These are phyloP conservation scores for Formica selysi DNA, from an alignment of 1,140 invertebrate genomes.

Conservation along the genomic window DNA sequence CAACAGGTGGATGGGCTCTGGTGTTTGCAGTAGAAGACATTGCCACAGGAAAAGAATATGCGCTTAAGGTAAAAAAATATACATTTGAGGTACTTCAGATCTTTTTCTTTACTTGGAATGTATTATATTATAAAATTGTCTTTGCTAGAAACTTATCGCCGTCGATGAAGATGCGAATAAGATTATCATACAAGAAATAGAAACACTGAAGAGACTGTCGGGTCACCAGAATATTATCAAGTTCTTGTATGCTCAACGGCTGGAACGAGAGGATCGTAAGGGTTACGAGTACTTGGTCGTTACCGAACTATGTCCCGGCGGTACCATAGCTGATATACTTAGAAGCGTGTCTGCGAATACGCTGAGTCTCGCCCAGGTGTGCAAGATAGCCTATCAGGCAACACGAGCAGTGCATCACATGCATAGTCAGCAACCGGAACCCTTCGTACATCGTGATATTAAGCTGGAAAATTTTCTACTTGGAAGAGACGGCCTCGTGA, in stretches of 20 bases:
- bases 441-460: constrained; percentile 97
- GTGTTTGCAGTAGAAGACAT: constrained; percentile 97
- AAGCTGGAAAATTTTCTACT: constrained; percentile 94
- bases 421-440: constrained; percentile 94
- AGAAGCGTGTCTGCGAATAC: constrained; percentile 88
- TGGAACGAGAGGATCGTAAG: constrained; percentile 88
- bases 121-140: background rate
- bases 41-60: constrained; percentile 95
- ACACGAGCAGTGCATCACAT: constrained; percentile 96
- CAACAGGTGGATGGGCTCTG: constrained; percentile 96
- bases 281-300: constrained; percentile 91
- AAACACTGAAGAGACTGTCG: constrained; percentile 91
- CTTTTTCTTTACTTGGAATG: background rate
- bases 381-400: constrained; percentile 96
- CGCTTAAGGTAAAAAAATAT: constrained; percentile 89
- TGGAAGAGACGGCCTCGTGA: constrained; percentile 93
- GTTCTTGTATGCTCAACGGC: constrained; percentile 91
- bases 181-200: constrained; percentile 93
- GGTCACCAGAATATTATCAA: constrained; percentile 94
- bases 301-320: constrained; percentile 91
- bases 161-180: constrained; percentile 92
- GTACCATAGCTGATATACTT: constrained; percentile 93
- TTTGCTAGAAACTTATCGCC: constrained; percentile 90
- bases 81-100: too few species aligned
- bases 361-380: constrained; percentile 91